phyloP scores from a whole-genome alignment of 2,888 invertebrate species.

The Pedicia rivosa region DNA sequence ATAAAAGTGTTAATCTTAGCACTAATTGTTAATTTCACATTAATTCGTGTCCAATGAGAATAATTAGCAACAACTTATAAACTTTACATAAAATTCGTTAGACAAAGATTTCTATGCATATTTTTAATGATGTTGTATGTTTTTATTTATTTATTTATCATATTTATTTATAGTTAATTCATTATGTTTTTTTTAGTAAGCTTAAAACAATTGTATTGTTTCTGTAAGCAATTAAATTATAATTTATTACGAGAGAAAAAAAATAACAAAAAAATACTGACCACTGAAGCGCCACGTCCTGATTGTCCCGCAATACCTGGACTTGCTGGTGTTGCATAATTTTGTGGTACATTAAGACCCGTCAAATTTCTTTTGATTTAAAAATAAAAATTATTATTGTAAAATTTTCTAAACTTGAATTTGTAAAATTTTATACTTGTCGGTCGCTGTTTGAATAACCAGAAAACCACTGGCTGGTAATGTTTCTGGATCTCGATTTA shows the following conservation, averaged over 20 bases:
- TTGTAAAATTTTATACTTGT: slow-evolving; percentile 30
- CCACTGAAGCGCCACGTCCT: slow-evolving; percentile 75
- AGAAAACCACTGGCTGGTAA: slow-evolving; percentile 71
- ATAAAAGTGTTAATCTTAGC: too few relatives aligned
- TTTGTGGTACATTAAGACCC: slow-evolving; percentile 22
- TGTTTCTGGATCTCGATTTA: slow-evolving; percentile 58
- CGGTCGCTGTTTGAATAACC: slow-evolving; percentile 61
- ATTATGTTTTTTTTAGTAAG: slow-evolving; percentile 4
- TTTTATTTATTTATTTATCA: slow-evolving; percentile 15
- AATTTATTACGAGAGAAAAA: neutral
- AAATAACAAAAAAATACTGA: slow-evolving; percentile 33
- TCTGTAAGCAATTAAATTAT: too few relatives aligned
- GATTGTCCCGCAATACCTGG: slow-evolving; percentile 65
- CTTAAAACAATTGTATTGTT: neutral
- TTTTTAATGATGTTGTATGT: too few relatives aligned
- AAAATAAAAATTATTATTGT: neutral
- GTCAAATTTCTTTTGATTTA: slow-evolving; percentile 18
- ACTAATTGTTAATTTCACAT: too few relatives aligned
- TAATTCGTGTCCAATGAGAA: too few relatives aligned
- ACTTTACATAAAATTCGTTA: too few relatives aligned
- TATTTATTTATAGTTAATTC: slow-evolving; percentile 10
- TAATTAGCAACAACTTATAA: too few relatives aligned
- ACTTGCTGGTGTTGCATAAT: slow-evolving; percentile 36
- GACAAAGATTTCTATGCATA: too few relatives aligned
- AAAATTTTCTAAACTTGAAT: neutral